Evolutionary conservation across 2,113 vertebrate genomes (phyloP), one percentile per base, ranked within the genome.

Genomic region (Patagioenas fasciata): DNA sequence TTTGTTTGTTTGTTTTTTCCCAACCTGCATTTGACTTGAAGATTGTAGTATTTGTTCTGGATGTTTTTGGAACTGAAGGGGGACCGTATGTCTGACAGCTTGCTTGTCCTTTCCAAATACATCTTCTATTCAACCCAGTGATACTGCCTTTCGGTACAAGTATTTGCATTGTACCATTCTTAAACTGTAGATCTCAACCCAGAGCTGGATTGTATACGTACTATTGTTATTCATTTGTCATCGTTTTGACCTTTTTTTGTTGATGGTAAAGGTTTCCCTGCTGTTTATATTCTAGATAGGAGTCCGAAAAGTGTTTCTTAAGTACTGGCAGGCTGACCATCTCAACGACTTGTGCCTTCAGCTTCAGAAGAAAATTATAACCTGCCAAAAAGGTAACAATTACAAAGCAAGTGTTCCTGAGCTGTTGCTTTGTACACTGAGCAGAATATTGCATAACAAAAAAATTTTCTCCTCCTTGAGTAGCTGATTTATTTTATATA

Each of bases 321-420:
- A 98, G 94, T 99, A 99, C 97, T 99, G 99, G 98, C 99, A 99
- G 80, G 98, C 98, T n/a, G 98, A 99, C 97, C 99, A 99, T 96
- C 98, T 99, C 77, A 98, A 98, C 4, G 98, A 99, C 77, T 97
- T 99, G 97, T 99, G 99, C 96, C 98, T 98, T 94, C 99, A 99
- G 93, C 97, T 99, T 60, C 98, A 98, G 96, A 98, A 97, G 91
- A 99, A 98, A 98, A 98, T 99, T 77, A 97, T 99, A 97, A 99
- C 98, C 93, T 99, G 99, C 95, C 99, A 99, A 93, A 99, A 99
- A 99, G 99, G 99, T 99, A 99, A 98, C 62, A 34, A 51, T 83
- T 70, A 51, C 42, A 42, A 60, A 36, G 21, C 7, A 51, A 57
- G 67, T 62, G 57, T 75, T 91, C 82, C 80, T 80, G 48, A 85